Conservation (phyloP, 2,888 invertebrate genomes). For the Hydrotaea cyrtoneurina region DNA sequence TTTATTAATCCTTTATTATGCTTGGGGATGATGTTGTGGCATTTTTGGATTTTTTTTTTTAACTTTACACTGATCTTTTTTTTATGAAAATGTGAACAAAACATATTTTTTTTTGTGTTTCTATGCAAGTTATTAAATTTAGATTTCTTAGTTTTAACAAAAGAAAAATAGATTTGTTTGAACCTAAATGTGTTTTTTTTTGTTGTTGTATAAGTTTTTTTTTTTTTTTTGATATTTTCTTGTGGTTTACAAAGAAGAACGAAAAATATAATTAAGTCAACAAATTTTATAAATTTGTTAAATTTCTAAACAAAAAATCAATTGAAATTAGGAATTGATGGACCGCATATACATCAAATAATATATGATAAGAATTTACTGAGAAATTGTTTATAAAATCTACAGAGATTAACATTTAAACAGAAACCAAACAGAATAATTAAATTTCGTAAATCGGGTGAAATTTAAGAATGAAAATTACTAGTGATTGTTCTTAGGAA, state of each 20-base stretch:
- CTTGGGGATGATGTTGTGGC: slow-evolving; percentile 16
- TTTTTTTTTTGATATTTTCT: slow-evolving; percentile 46
- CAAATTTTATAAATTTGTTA: slow-evolving; percentile 37
- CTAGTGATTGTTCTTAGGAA: not conserved
- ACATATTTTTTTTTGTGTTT: slow-evolving; percentile 18
- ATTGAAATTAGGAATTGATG: slow-evolving; percentile 33
- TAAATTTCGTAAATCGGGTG: not conserved
- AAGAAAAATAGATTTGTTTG: slow-evolving; percentile 38
- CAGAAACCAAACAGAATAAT: slow-evolving; percentile 36
- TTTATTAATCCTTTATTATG: slow-evolving; percentile 59
- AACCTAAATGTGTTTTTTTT: slow-evolving; percentile 35
- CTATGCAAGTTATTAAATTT: slow-evolving; percentile 33
- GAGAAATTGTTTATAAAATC: slow-evolving; percentile 19
- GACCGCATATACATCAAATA: slow-evolving; percentile 43
- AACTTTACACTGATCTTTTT: slow-evolving; percentile 57
- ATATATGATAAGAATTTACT: slow-evolving; percentile 14
- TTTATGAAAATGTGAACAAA: slow-evolving; percentile 49
- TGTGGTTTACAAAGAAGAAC: slow-evolving; percentile 27
- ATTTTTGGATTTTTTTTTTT: slow-evolving; percentile 32
- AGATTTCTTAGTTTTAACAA: slow-evolving; percentile 50
- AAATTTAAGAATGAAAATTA: not conserved
- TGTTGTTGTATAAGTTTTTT: not conserved
- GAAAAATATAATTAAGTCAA: slow-evolving; percentile 38
- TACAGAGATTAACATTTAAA: slow-evolving; percentile 33
- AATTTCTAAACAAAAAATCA: slow-evolving; percentile 42